phyloP scores from a whole-genome alignment of 2,888 invertebrate genomes.

The Phytoseiulus persimilis region DNA sequence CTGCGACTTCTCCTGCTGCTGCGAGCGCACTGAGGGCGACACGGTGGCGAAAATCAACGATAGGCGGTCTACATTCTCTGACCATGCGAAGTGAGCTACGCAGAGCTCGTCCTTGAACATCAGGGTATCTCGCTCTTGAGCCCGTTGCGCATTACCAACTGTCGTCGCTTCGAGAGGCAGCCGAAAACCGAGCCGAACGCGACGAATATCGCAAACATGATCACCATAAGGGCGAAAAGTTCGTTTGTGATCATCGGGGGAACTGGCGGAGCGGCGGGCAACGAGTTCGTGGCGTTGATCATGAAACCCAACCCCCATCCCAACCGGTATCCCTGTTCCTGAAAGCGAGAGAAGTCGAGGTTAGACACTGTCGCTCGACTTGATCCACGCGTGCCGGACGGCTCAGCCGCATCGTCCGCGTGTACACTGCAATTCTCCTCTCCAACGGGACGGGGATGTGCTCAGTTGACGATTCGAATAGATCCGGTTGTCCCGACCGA shows the following conservation, averaged over 20 bases:
- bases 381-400: no score
- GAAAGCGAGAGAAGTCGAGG: background rate
- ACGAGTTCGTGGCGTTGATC: conserved; percentile 36
- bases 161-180: conserved; percentile 29
- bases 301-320: conserved; percentile 25
- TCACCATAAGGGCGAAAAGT: conserved; percentile 32
- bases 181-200: conserved; percentile 19
- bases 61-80: background rate
- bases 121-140: conserved; percentile 34
- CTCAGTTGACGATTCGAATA: background rate
- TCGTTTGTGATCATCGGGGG: conserved; percentile 39
- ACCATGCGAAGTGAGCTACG: background rate
- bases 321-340: conserved; percentile 31
- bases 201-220: conserved; percentile 34
- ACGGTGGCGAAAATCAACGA: background rate
- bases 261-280: conserved; percentile 34
- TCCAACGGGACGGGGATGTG: background rate
- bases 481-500: background rate
- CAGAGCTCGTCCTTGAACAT: background rate
- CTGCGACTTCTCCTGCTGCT: background rate
- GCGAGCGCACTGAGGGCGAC: background rate
- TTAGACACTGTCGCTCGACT: background rate
- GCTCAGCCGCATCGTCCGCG: no score
- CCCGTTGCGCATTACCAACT: conserved; percentile 38
- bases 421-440: background rate